phyloP scores from a whole-genome alignment of 2,888 invertebrate genomes.

The Drosophila formosana region DNA sequence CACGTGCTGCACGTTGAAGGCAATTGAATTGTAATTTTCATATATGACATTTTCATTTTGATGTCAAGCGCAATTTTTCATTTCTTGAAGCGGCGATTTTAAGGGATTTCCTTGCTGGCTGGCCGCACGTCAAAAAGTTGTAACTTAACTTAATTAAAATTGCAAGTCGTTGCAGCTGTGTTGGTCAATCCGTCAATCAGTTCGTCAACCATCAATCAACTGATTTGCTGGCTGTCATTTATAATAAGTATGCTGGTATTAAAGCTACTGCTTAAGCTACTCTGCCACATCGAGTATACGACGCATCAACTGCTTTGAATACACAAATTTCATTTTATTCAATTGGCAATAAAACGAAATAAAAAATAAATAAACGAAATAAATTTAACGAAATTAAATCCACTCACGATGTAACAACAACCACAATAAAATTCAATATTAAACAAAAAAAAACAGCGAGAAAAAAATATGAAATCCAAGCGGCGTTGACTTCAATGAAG shows the following conservation, averaged over 20 bases:
- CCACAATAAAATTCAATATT: conserved; percentile 27
- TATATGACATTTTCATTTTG: conserved; percentile 52
- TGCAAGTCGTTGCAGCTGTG: conserved; percentile 22
- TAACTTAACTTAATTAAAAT: conserved; percentile 24
- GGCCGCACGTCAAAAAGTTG: conserved; percentile 7
- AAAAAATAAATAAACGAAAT: conserved; percentile 9
- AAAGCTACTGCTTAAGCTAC: not conserved
- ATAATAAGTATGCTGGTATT: conserved; percentile 18
- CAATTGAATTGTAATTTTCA: conserved; percentile 74
- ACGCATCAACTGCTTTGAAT: not conserved
- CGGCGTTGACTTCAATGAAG: conserved; percentile 60
- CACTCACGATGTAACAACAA: conserved; percentile 7
- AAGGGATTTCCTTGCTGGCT: not conserved
- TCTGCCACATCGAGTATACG: conserved; percentile 28
- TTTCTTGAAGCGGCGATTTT: conserved; percentile 18
- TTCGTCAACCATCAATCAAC: conserved; percentile 46
- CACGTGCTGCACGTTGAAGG: conserved; percentile 47
- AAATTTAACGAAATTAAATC: conserved; percentile 24
- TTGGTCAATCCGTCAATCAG: conserved; percentile 46
- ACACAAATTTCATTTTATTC: conserved; percentile 7
- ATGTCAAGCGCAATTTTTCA: conserved; percentile 40
- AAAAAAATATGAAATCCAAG: conserved; percentile 36
- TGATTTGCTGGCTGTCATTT: conserved; percentile 14
- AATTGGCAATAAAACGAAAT: conserved; percentile 8
- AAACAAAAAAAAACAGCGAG: conserved; percentile 25